phyloP scores from a whole-genome alignment of 2,797 vertebrate genomes.

The Periparus ater region DNA sequence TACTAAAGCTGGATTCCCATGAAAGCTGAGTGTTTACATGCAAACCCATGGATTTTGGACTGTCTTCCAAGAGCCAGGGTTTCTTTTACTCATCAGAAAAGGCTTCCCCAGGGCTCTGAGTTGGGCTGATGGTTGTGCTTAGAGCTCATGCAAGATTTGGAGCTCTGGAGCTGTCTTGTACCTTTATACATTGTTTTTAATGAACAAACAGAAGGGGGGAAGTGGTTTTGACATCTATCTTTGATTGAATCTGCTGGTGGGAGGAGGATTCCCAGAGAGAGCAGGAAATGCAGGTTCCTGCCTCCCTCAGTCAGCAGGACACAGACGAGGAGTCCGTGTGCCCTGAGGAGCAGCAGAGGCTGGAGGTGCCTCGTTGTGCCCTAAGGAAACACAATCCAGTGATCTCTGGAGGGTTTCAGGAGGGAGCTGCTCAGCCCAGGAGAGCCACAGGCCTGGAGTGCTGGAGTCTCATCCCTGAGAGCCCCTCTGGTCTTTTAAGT shows the following conservation, averaged over 20 bases:
- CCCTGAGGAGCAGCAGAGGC: background rate
- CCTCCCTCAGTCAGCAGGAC: background rate
- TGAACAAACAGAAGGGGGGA: background rate
- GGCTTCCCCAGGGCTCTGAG: background rate
- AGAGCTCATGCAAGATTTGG: background rate
- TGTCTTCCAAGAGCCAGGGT: background rate
- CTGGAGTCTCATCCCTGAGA: background rate
- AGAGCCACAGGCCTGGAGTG: background rate
- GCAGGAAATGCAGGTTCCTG: background rate
- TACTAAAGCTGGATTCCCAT: background rate
- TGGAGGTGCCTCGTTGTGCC: background rate
- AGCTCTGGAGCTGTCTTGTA: background rate
- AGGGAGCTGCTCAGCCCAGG: background rate
- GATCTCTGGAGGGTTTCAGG: background rate
- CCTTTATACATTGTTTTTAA: background rate
- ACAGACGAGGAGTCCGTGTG: background rate
- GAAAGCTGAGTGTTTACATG: background rate
- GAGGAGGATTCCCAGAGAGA: background rate
- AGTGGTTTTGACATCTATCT: background rate
- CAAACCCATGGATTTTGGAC: background rate
- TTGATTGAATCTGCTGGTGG: background rate
- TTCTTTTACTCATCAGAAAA: background rate
- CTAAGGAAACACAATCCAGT: background rate
- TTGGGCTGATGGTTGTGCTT: background rate
- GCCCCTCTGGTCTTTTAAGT: background rate